phyloP scores from a whole-genome alignment of 2,113 vertebrate genomes.

The Saccopteryx leptura region DNA sequence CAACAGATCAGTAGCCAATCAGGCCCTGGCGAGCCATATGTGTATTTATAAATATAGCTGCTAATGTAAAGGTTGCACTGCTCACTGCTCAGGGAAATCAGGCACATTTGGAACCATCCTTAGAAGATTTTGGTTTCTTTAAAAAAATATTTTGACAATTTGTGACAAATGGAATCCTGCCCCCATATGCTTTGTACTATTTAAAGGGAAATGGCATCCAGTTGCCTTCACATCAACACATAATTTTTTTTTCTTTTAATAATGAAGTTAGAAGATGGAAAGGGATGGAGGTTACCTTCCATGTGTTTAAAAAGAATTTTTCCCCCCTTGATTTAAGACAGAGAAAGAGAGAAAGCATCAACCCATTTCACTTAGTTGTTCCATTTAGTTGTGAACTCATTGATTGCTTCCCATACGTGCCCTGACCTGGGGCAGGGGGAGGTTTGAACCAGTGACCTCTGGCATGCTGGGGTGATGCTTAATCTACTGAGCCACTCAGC shows the following conservation, averaged over 20 bases:
- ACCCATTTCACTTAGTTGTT: too few relatives aligned
- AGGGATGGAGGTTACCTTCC: constrained; percentile 29
- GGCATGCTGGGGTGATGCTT: too few relatives aligned
- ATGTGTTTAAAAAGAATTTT: too few relatives aligned
- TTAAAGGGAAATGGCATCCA: constrained; percentile 81
- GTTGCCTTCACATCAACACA: constrained; percentile 69
- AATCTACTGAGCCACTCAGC: too few relatives aligned
- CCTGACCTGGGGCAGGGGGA: too few relatives aligned
- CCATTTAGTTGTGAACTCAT: too few relatives aligned
- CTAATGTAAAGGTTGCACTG: constrained; percentile 81
- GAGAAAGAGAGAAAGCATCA: too few relatives aligned
- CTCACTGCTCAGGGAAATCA: constrained; percentile 77
- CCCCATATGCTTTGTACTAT: constrained; percentile 84
- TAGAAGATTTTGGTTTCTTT: constrained; percentile 80
- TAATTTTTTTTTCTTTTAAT: constrained; percentile 65
- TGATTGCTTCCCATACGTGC: too few relatives aligned
- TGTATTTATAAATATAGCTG: constrained; percentile 82
- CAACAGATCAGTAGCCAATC: constrained; percentile 63
- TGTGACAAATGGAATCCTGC: constrained; percentile 83
- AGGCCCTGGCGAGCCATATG: constrained; percentile 75
- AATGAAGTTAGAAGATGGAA: constrained; percentile 59
- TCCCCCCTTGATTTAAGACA: too few relatives aligned
- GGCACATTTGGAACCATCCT: constrained; percentile 81
- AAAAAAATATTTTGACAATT: constrained; percentile 85
- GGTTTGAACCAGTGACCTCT: too few relatives aligned